Evolutionary conservation across 2,797 vertebrate genomes (phyloP).

Genomic region (Eospalax fontanierii): DNA sequence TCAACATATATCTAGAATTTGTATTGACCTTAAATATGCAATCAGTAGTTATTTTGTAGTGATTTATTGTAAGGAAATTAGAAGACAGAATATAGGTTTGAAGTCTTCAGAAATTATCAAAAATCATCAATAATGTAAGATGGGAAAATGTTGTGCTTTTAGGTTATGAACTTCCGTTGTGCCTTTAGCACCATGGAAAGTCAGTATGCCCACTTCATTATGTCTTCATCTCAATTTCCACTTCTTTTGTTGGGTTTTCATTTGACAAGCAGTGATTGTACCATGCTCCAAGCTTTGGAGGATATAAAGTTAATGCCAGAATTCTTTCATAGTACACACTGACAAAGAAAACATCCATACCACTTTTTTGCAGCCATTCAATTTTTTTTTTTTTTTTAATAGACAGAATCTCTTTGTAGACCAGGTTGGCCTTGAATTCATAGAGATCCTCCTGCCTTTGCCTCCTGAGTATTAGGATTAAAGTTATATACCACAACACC

Average conservation of each 20-base stretch:
- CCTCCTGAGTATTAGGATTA: no score
- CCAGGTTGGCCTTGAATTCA: no score
- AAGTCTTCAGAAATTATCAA: constrained; percentile 58
- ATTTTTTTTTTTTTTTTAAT: neutral
- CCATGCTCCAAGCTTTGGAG: neutral
- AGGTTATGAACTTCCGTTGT: neutral
- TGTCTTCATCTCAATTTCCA: neutral
- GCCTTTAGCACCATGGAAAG: neutral
- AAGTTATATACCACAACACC: no score
- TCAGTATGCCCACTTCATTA: neutral
- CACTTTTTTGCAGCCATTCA: constrained; percentile 14
- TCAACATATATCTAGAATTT: constrained; percentile 22
- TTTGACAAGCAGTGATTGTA: constrained; percentile 16
- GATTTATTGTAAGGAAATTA: constrained; percentile 58
- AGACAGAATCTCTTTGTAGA: no score
- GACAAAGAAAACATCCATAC: neutral
- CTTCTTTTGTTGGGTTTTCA: constrained; percentile 29
- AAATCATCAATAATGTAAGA: constrained; percentile 47
- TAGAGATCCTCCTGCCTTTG: no score
- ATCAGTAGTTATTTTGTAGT: constrained; percentile 57
- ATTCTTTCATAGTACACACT: neutral
- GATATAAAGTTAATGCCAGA: constrained; percentile 2
- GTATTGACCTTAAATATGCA: constrained; percentile 57
- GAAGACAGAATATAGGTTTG: constrained; percentile 49
- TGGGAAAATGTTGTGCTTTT: neutral